Evolutionary conservation across 2,113 vertebrate species (phyloP), one percentile per base, ranked within the genome.

Genomic region (Scalopus aquaticus): DNA sequence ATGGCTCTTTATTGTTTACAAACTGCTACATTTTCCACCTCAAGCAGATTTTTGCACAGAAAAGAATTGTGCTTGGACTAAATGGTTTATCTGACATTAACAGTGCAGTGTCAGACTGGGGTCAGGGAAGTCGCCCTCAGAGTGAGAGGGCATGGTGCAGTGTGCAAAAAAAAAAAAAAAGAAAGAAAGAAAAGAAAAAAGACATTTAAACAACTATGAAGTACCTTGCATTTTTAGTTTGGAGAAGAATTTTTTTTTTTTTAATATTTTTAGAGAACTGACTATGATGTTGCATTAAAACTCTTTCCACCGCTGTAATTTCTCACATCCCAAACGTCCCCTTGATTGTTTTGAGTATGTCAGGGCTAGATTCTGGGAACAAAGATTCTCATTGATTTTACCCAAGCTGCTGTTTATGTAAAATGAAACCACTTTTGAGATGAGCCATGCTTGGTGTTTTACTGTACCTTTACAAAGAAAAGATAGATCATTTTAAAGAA

Each of bases 21-120:
- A 96, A 97, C 96, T 93, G 95, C 95, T 94, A 97, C 96, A 96
- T 97, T 98, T 97, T 96, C 96, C 94, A 98, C 94, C 97, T 97
- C 96, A 93, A 97, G 96, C 96, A 96, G 96, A 97, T 97, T 97
- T 97, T 97, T 96, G 93, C 97, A 97, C 96, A 96, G 95, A 97
- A 97, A 94, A 90, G 89, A 91, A 96, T 96, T 97, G 91, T 97
- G 95, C 92, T 94, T 80, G 94, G 91, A 82, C 87, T 95, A 97
- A 97, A 97, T 93, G 91, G 96, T 96, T 98, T 97, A 97, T 97
- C 94, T 97, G 96, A 96, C 96, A 96, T 96, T 97, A 96, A 95
- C 74, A 35, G 94, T 60, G 83, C 89, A 44, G 96, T 96, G 96
- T 96, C 83, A 94, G 92, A 82, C 94, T 44, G 26, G 81, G 96